Evolutionary conservation across 2,797 vertebrate species (phyloP).

Genomic region (Monodelphis domestica): DNA sequence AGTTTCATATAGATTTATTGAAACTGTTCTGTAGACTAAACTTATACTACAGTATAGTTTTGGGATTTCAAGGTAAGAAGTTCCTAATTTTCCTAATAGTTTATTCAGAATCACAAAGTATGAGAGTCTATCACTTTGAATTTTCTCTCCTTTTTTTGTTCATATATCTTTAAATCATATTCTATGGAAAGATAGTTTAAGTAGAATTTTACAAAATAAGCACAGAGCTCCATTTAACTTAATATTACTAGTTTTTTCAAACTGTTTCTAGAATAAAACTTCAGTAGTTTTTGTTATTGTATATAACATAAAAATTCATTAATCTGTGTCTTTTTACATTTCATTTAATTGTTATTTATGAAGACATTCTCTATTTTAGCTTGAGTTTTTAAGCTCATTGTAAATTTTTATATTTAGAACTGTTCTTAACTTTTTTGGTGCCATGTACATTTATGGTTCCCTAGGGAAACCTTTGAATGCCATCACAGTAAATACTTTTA

Average conservation of each 20-base stretch:
- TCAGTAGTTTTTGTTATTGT: slow-evolving; percentile 8
- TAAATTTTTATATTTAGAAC: background rate
- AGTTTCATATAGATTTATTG: background rate
- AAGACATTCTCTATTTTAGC: background rate
- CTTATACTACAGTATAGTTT: slow-evolving; percentile 24
- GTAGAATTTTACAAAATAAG: background rate
- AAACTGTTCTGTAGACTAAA: slow-evolving; percentile 4
- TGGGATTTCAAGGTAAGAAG: slow-evolving; percentile 20
- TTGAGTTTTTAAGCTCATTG: background rate
- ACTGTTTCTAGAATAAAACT: background rate
- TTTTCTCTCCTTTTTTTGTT: slow-evolving; percentile 18
- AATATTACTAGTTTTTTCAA: slow-evolving; percentile 6
- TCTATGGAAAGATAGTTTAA: background rate
- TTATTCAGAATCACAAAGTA: slow-evolving; percentile 12
- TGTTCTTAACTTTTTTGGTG: background rate
- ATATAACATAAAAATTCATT: background rate
- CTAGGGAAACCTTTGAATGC: background rate
- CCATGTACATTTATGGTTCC: background rate
- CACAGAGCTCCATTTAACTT: slow-evolving; percentile 8
- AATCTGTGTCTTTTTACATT: background rate
- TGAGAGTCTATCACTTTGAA: slow-evolving; percentile 2
- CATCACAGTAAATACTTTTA: background rate
- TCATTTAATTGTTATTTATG: background rate
- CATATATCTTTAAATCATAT: slow-evolving; percentile 22
- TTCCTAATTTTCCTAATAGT: background rate